Evolutionary conservation across 1,140 invertebrate genomes (phyloP).

Genomic region (Branchinecta lynchi): DNA sequence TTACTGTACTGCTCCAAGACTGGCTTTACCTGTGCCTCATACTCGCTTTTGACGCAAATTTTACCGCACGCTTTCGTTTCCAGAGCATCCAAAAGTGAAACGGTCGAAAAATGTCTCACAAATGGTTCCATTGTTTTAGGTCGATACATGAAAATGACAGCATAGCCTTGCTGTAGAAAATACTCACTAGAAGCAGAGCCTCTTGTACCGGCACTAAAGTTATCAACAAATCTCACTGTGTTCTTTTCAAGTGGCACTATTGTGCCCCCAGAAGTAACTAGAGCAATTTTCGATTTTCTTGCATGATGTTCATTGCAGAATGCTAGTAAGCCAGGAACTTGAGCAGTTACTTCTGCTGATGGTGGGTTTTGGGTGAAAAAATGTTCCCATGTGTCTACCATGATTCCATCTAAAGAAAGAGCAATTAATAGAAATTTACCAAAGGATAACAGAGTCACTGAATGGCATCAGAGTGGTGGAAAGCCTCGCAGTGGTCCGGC

Average conservation of each 20-base stretch:
- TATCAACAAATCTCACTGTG: conserved; percentile 93
- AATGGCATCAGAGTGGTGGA: not conserved
- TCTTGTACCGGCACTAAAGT: conserved; percentile 90
- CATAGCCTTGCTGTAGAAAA: conserved; percentile 57
- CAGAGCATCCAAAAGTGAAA: conserved; percentile 64
- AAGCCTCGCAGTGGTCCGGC: too few relatives aligned
- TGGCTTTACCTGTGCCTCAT: conserved; percentile 46
- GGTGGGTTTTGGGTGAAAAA: not conserved
- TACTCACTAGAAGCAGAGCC: conserved; percentile 90
- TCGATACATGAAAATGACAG: conserved; percentile 45
- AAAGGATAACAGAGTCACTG: not conserved
- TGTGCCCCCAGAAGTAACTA: conserved; percentile 67
- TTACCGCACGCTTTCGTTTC: conserved; percentile 29
- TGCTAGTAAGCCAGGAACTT: not conserved
- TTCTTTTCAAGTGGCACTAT: conserved; percentile 91
- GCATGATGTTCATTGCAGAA: not conserved
- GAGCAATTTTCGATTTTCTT: not conserved
- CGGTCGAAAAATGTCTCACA: conserved; percentile 60
- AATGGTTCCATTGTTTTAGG: conserved; percentile 77
- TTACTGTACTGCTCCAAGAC: conserved; percentile 54
- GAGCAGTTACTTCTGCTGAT: not conserved
- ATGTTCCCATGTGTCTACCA: not conserved
- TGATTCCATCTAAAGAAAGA: not conserved
- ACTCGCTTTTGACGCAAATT: conserved; percentile 43
- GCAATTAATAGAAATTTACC: not conserved